These are phyloP conservation scores for Antennarius striatus DNA, from an alignment of 2,113 vertebrate genomes.

Conservation along the genomic window DNA sequence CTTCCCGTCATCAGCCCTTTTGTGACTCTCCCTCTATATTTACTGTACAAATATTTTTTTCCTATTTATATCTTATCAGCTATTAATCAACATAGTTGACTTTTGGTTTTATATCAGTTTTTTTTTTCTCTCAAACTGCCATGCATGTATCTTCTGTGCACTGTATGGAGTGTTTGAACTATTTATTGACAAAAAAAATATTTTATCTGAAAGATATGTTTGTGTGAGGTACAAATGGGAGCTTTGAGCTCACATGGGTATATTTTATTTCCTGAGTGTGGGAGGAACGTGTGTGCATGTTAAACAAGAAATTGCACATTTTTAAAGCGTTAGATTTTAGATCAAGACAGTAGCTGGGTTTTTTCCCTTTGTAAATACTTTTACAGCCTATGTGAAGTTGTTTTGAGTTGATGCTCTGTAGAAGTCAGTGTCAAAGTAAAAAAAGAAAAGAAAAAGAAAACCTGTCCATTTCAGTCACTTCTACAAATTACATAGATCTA, in stretches of 20 bases:
- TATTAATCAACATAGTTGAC: conserved; percentile 76
- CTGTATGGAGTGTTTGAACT: conserved; percentile 80
- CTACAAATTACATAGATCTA: neutral
- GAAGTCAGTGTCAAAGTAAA: conserved; percentile 79
- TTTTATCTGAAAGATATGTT: conserved; percentile 80
- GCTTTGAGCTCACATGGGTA: conserved; percentile 66
- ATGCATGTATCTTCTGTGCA: conserved; percentile 89
- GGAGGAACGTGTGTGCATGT: conserved; percentile 82
- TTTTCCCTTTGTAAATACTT: conserved; percentile 92
- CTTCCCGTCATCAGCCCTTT: conserved; percentile 58
- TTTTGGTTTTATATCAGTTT: conserved; percentile 83
- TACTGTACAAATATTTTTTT: conserved; percentile 65
- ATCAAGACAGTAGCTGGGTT: conserved; percentile 83
- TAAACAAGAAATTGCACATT: conserved; percentile 88
- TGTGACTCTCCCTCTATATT: conserved; percentile 37
- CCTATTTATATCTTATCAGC: conserved; percentile 66
- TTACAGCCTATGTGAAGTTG: conserved; percentile 90
- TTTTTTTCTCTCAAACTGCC: conserved; percentile 81
- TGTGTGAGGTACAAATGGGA: conserved; percentile 76
- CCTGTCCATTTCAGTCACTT: conserved; percentile 1
- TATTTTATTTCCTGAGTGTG: conserved; percentile 71
- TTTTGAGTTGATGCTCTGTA: conserved; percentile 85
- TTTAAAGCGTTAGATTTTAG: conserved; percentile 82
- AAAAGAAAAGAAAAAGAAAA: conserved; percentile 61
- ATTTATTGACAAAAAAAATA: conserved; percentile 73